phyloP scores from a whole-genome alignment of 2,113 vertebrate species.

The Sphyrna mokarran region DNA sequence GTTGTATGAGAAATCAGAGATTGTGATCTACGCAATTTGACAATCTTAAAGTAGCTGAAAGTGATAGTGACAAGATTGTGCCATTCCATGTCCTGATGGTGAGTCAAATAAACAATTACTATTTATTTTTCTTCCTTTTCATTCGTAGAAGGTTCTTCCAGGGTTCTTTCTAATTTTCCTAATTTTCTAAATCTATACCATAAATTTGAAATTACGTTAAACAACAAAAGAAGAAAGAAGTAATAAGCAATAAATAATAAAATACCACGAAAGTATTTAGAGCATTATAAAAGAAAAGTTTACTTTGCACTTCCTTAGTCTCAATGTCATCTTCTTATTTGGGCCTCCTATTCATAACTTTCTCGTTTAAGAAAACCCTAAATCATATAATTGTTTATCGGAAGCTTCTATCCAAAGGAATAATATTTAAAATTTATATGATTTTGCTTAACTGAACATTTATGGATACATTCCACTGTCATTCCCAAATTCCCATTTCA shows the following conservation, averaged over 20 bases:
- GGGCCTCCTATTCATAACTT: neutral
- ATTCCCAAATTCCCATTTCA: neutral
- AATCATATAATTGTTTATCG: neutral
- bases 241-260: neutral
- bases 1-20: constrained; percentile 29
- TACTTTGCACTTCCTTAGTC: neutral
- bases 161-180: neutral
- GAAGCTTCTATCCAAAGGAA: neutral
- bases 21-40: constrained; percentile 18
- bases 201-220: neutral
- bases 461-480: neutral
- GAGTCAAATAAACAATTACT: neutral
- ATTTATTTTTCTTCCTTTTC: constrained; percentile 1
- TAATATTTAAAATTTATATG: neutral
- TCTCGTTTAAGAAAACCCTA: neutral
- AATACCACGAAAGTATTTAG: neutral
- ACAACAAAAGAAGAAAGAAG: neutral
- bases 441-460: neutral
- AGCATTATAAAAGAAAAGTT: neutral
- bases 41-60: constrained; percentile 16
- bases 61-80: neutral
- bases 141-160: neutral
- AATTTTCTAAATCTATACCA: neutral
- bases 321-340: neutral
- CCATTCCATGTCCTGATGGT: neutral